Evolutionary conservation across 2,797 vertebrate genomes (phyloP), one percentile per base, ranked within the genome.

Genomic region (Urophycis tenuis): DNA sequence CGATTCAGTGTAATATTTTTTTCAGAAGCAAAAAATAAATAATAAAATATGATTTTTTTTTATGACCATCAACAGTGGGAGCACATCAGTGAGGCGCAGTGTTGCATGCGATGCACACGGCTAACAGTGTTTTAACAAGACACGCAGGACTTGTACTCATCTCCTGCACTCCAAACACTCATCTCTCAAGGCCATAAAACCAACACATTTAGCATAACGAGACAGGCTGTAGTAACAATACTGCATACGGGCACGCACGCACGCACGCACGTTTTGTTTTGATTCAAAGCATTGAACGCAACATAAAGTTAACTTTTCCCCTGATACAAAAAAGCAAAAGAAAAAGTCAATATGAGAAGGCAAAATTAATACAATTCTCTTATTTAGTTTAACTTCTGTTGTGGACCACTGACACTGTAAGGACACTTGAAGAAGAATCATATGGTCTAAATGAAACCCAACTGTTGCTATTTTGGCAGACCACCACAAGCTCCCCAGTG

Each of bases 381-480:
- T 31, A 31, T 75, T 81, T 74, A 85, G 81, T 79, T 81, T 72
- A 82, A 85, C 53, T 34, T 79, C 83, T 84, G 83, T 89, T 72
- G 85, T 78, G 76, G 81, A 85, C 78, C 83, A 85, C 84, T 30
- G 77, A 87, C 80, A 81, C 83, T 78, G 78, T 94, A 94, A 94
- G 93, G 93, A 93, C 93, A 94, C 93, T 94, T 94, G 89, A 91
- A 92, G 88, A 89, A 92, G 85, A 90, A 91, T 92, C 90, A 91
- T 90, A 89, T 91, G 82, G 85, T 90, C 91, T 90, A 89, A 87
- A 87, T 85, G 78, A 89, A 90, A 84, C 87, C 75, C 15, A 77
- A 83, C 86, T 87, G 83, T 88, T 87, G 85, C 85, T 87, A 87
- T 92, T 25, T 22, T 8, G 22, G 53, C 22, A 53, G 45, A 53